phyloP scores from a whole-genome alignment of 2,113 vertebrate species.

The Vulpes lagopus region DNA sequence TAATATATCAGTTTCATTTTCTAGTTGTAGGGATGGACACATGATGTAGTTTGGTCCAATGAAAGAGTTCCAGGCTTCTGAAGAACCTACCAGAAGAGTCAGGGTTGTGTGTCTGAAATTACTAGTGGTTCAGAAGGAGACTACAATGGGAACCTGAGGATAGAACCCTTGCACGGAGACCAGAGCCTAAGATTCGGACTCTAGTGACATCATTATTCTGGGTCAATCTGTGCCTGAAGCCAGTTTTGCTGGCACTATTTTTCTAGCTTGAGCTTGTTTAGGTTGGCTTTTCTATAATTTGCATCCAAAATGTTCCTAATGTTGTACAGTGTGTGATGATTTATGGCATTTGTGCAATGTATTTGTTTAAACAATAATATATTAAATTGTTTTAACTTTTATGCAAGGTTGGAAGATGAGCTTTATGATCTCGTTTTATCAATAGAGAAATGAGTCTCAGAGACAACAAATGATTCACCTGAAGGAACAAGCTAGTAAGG shows the following conservation, averaged over 20 bases:
- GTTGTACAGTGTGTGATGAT: not conserved
- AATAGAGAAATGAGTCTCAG: not conserved
- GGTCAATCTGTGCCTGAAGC: not conserved
- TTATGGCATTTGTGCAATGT: not conserved
- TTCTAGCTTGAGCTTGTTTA: not conserved
- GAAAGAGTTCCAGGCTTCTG: not conserved
- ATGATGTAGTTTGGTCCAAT: not conserved
- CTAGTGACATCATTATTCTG: not conserved
- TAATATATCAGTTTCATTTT: not conserved
- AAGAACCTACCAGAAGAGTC: not conserved
- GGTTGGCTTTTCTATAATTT: slow-evolving; percentile 48
- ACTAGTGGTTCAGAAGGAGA: not conserved
- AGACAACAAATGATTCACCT: not conserved
- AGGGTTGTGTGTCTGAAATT: not conserved
- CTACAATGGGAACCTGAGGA: not conserved
- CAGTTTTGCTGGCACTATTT: not conserved
- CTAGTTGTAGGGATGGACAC: not conserved
- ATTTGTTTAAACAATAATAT: not conserved
- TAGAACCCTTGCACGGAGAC: not conserved
- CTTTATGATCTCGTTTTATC: slow-evolving; percentile 22
- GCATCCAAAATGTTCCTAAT: slow-evolving; percentile 32
- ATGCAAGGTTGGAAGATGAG: not conserved
- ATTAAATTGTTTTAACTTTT: slow-evolving; percentile 14
- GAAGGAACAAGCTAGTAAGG: not conserved
- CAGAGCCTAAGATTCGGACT: not conserved